Base-by-base conservation (phyloP, 1,140 invertebrate genomes). In the Panagrolaimus sp. region DNA sequence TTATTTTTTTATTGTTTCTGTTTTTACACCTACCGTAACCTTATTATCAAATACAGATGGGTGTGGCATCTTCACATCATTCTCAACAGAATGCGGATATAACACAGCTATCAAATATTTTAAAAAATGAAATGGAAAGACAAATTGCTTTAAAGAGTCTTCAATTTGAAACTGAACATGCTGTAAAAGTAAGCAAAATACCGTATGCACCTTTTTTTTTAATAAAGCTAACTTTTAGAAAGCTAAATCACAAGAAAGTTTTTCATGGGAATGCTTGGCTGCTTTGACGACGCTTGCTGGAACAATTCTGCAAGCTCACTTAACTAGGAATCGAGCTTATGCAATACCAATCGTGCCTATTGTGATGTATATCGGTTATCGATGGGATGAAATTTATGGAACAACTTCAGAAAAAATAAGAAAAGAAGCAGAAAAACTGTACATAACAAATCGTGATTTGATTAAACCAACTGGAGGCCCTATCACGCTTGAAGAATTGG, bases 401-500 rank as follows among this genome's bases (percentile, higher is more conserved):
- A n/a, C 25, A 47, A 67, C 20, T 43, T 16, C 42, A 14, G 47
- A 63, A 11, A 42, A 27, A 7, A 47, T 66, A 27, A 16, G 25
- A 16, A 69, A 69, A 51, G 25, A 25, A 5, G 67, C 67, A 1
- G 63, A 46, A 48, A 9, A 47, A 47, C 20, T 69, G 3, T 42
- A 69, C n/a, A 31, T 4, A 14, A 67, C 11, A 14, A 13, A 66
- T 23, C 23, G n/a, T 5, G 4, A 63, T 4, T 38, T 20, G 11
- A 9, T 69, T 44, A 53, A n/a, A 13, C 45, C 43, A 5, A 57
- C 46, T 47, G 67, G 67, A 11, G 67, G 67, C 9, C 42, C 61
- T 9, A 69, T 69, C 20, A 67, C 67, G 13, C 42, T 69, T 20
- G 42, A 13, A 16, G 67, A 69, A 66, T 53, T 69, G 61, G 64